Conservation (phyloP, 2,888 invertebrate genomes). For the Brassicogethes aeneus region DNA sequence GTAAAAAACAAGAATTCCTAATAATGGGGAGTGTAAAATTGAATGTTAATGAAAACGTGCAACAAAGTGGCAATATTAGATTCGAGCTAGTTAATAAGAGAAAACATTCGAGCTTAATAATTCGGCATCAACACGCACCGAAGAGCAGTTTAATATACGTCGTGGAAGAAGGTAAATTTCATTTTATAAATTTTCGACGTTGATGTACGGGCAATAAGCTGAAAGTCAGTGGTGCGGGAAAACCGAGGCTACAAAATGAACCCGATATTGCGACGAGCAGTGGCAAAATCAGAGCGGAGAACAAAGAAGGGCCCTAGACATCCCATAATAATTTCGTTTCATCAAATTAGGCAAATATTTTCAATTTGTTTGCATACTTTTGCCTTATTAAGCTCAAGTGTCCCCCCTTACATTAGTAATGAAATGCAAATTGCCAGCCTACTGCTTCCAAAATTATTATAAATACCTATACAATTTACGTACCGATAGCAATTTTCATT, state of each 20-base stretch:
- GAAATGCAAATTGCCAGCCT: too few species aligned
- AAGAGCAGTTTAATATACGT: conserved; percentile 23
- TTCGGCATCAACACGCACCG: conserved; percentile 23
- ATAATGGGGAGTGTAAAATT: too few species aligned
- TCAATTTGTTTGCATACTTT: not conserved
- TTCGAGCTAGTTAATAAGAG: conserved; percentile 18
- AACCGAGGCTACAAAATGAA: conserved; percentile 17
- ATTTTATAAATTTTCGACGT: conserved; percentile 24
- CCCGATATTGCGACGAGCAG: conserved; percentile 16
- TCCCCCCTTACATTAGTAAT: too few species aligned
- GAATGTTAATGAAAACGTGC: too few species aligned
- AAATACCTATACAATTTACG: too few species aligned
- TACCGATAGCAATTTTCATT: too few species aligned
- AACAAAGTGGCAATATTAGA: conserved; percentile 14
- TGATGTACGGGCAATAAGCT: conserved; percentile 26
- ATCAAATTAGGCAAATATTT: not conserved
- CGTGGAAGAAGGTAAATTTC: conserved; percentile 25
- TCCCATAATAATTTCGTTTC: not conserved
- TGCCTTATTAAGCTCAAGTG: conserved; percentile 1
- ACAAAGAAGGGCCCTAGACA: conserved; percentile 2
- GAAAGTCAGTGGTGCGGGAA: conserved; percentile 20
- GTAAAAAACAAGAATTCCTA: too few species aligned
- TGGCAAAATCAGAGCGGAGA: not conserved
- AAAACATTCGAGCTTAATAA: conserved; percentile 23
- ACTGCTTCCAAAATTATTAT: too few species aligned